Percentiles rank a stretch among this genome's conserved stretches.
phyloP scores from a whole-genome alignment of 2,797 vertebrate species.

The Spondyliosoma cantharus region DNA sequence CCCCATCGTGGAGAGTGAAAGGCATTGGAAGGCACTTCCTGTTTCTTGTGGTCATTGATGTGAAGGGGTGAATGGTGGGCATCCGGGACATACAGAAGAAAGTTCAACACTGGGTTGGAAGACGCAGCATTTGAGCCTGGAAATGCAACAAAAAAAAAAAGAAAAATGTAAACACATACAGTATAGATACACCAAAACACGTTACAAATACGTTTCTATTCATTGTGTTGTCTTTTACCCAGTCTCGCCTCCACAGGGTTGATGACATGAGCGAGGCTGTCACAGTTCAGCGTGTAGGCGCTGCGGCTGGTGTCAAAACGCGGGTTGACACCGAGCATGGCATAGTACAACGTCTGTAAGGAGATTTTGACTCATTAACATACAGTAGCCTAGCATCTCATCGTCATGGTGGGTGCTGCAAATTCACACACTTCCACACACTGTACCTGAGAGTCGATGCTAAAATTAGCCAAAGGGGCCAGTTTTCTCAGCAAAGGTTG shows the following conservation, averaged over 20 bases:
- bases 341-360: constrained; percentile 92
- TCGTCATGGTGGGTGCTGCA: background rate
- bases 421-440: constrained; percentile 3
- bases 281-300: constrained; percentile 88
- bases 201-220: background rate
- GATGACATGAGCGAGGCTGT: constrained; percentile 96
- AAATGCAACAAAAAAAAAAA: constrained; percentile 3
- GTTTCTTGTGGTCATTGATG: constrained; percentile 90
- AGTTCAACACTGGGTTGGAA: constrained; percentile 95
- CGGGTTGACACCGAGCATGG: constrained; percentile 92
- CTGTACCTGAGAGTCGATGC: constrained; percentile 95
- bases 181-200: constrained; percentile 1
- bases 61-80: constrained; percentile 92
- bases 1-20: constrained; percentile 99
- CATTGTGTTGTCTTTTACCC: constrained; percentile 81
- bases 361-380: constrained; percentile 4
- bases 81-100: constrained; percentile 94
- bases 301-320: constrained; percentile 89
- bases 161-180: background rate
- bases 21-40: constrained; percentile 88
- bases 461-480: constrained; percentile 91
- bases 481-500: constrained; percentile 92
- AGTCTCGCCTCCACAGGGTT: constrained; percentile 97
- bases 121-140: constrained; percentile 95
- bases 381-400: constrained; percentile 7